Evolutionary conservation across 1,140 invertebrate species (phyloP), one percentile per base, ranked within the genome.

Genomic region (Megalonaias nervosa): DNA sequence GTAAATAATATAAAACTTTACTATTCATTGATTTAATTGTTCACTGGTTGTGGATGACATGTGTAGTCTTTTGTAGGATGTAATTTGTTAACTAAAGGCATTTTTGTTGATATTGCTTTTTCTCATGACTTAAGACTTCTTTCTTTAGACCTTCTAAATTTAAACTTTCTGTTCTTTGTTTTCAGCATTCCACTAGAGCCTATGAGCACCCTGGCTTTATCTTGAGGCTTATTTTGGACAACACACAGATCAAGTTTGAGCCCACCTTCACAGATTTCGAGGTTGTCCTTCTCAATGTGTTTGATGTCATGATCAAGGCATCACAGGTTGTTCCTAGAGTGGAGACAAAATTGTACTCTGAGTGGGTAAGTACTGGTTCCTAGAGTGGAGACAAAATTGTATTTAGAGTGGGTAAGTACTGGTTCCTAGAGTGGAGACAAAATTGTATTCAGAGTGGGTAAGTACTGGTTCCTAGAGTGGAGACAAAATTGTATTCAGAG

Each of bases 191-290:
- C 9, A 86, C 83, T 31, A 74, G 85, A 79, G 87, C 88, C 14
- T 86, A 86, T 85, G 89, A 91, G 81, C 88, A 95, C 89, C 93
- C 94, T 84, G 95, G 95, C 14, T 96, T 97, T 85, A 92, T 94
- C 66, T 91, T 97, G 70, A 93, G 94, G 59, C 87, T 97, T 16
- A 91, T 93, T 1, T 92, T 95, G 67, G 93, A 94, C 83, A 93
- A 94, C 26, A 93, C 93, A 19, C 90, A 92, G 0, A 93, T 97
- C 62, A 92, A 92, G 65, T 97, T 97, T 89, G 95, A 96, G 72
- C 96, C 96, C 2, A 92, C 94, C 0, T 96, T 97, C 82, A 93
- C 94, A 66, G 93, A 93, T 79, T 95, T 97, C 78, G 92, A 93
- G 74, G 92, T 94, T 74, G 93, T 93, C 74, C 90, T 97, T 3